Conservation (phyloP, 1,140 invertebrate species). For the Cryptotermes secundus region DNA sequence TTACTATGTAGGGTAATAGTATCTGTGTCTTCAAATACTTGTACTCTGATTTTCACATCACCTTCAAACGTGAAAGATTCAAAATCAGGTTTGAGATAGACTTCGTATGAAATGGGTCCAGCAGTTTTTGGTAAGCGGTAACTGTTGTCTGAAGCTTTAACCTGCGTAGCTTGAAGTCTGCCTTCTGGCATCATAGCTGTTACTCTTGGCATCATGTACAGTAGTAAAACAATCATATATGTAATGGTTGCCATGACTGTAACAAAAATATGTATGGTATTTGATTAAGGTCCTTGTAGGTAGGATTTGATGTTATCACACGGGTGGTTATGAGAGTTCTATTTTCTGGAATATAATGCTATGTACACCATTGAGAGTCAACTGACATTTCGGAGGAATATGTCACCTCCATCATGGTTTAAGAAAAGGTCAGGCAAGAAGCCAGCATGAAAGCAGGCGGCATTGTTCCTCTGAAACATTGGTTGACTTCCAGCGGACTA, state of each 20-base stretch:
- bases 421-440: no score
- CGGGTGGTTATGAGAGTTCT: no score
- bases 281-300: no score
- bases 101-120: slow-evolving; percentile 28
- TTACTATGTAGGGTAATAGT: slow-evolving; percentile 41
- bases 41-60: slow-evolving; percentile 31
- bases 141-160: neutral
- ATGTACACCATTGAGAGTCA: no score
- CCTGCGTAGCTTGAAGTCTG: neutral
- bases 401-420: no score
- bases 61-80: slow-evolving; percentile 40
- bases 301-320: no score
- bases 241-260: neutral
- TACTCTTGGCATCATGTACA: neutral
- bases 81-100: slow-evolving; percentile 35
- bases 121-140: slow-evolving; percentile 26
- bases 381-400: no score
- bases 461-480: no score
- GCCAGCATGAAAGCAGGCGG: no score
- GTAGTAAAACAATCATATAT: neutral
- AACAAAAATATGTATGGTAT: neutral
- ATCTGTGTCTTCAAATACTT: neutral
- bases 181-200: neutral
- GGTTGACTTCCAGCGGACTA: no score
- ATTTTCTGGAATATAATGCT: no score